Conservation (phyloP, 1,140 invertebrate genomes). For the Drosophila baimaii region DNA sequence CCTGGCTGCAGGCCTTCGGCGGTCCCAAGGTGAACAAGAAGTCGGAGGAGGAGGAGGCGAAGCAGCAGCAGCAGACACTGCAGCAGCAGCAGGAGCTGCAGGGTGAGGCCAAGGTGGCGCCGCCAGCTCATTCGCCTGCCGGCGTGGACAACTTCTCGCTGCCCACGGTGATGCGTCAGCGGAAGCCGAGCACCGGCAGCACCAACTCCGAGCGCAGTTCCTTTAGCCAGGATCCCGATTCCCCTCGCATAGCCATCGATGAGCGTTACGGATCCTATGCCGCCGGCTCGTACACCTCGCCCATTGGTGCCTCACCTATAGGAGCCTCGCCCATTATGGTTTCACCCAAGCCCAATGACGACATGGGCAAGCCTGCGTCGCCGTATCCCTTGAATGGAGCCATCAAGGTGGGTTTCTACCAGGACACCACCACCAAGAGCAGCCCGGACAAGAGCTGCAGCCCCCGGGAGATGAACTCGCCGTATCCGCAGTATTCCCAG, state of each 20-base stretch:
- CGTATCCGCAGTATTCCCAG: constrained; percentile 87
- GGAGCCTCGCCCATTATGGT: constrained; percentile 86
- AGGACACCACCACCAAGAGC: constrained; percentile 90
- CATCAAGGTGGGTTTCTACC: constrained; percentile 91
- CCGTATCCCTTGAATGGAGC: constrained; percentile 89
- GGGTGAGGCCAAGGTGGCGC: constrained; percentile 41
- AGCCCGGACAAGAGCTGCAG: constrained; percentile 90
- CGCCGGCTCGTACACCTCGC: constrained; percentile 88
- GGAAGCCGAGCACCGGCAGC: constrained; percentile 89
- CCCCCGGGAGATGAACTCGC: constrained; percentile 87
- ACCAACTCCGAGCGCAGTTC: constrained; percentile 90
- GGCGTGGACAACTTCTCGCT: constrained; percentile 70
- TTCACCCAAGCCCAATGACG: constrained; percentile 85
- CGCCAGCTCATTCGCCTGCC: constrained; percentile 66
- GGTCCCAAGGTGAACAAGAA: constrained; percentile 87
- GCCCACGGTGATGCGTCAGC: constrained; percentile 84
- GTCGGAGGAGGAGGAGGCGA: constrained; percentile 78
- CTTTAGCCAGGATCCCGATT: constrained; percentile 90
- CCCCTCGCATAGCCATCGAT: constrained; percentile 87
- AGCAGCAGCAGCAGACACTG: constrained; percentile 55
- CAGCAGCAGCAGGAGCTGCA: constrained; percentile 14
- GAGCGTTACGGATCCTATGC: constrained; percentile 86
- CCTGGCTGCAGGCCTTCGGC: constrained; percentile 96
- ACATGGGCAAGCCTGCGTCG: constrained; percentile 86
- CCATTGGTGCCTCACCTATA: constrained; percentile 86